These are phyloP conservation scores for Hypomecis punctinalis DNA, from an alignment of 2,888 invertebrate genomes.

Conservation along the genomic window DNA sequence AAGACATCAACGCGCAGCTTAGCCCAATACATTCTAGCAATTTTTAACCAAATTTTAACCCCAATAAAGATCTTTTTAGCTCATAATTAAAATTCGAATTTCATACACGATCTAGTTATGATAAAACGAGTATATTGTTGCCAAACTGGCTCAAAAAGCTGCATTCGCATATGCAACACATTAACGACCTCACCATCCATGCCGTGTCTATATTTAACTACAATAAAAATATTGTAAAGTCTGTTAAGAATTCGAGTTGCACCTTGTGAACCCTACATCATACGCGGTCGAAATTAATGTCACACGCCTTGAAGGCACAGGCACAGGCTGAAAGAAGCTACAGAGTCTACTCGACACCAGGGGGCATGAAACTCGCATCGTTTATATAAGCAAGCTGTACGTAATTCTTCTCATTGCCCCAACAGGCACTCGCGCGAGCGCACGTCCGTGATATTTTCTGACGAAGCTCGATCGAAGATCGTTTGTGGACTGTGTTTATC, in stretches of 20 bases:
- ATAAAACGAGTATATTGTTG: constrained; percentile 1
- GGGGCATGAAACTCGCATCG: constrained; percentile 60
- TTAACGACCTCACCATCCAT: constrained; percentile 11
- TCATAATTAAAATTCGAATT: not conserved
- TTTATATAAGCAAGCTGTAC: constrained; percentile 71
- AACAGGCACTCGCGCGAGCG: constrained; percentile 65
- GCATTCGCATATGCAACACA: constrained; percentile 11
- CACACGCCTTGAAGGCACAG: constrained; percentile 9
- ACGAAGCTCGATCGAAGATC: constrained; percentile 42
- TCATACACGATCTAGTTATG: not conserved
- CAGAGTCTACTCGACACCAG: constrained; percentile 67
- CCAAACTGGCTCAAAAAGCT: constrained; percentile 17
- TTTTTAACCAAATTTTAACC: not conserved
- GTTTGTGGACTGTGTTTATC: constrained; percentile 61
- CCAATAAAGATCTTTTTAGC: too few relatives aligned
- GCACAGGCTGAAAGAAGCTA: not conserved
- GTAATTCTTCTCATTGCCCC: constrained; percentile 71
- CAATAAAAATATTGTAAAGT: constrained; percentile 32
- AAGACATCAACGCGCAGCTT: not conserved
- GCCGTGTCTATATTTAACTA: constrained; percentile 24
- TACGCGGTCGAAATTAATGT: constrained; percentile 30
- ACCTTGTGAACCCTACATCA: constrained; percentile 29
- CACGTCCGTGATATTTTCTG: constrained; percentile 54
- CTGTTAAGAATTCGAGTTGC: constrained; percentile 26
- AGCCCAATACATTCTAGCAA: not conserved